These are phyloP conservation scores for Oxyteleia sp. DNA, from an alignment of 2,888 invertebrate genomes.

Conservation along the genomic window DNA sequence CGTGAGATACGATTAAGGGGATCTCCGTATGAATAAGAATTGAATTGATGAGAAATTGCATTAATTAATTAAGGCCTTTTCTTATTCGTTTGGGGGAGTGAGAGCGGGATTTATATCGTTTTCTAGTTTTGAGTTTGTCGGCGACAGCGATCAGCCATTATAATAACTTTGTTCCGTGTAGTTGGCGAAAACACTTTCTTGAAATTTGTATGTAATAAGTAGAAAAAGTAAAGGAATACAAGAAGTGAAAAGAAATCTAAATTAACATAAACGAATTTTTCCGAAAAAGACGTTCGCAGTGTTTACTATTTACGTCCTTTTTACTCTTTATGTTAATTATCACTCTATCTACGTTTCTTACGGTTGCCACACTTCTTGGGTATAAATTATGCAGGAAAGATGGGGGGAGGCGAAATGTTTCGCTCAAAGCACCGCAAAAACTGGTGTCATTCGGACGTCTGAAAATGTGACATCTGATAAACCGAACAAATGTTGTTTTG, in stretches of 20 bases:
- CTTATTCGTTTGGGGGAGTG: conserved; percentile 19
- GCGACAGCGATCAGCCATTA: neutral
- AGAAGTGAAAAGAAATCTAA: too few relatives aligned
- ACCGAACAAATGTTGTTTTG: conserved; percentile 18
- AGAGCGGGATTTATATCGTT: conserved; percentile 45
- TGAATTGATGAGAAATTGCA: conserved; percentile 64
- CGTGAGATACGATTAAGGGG: conserved; percentile 41
- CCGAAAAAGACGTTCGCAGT: conserved; percentile 2
- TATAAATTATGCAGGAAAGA: conserved; percentile 32
- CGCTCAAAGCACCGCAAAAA: conserved; percentile 28
- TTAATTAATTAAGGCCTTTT: conserved; percentile 58
- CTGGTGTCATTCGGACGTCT: conserved; percentile 28
- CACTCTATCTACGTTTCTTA: conserved; percentile 8
- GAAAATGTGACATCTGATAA: conserved; percentile 14
- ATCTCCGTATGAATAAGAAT: conserved; percentile 28
- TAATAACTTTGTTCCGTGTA: conserved; percentile 26
- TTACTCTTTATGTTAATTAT: conserved; percentile 23
- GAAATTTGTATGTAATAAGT: too few relatives aligned
- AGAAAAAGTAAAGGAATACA: too few relatives aligned
- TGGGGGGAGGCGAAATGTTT: conserved; percentile 18
- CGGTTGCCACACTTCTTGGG: conserved; percentile 26
- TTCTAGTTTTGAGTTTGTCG: conserved; percentile 41
- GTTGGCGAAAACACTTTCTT: conserved; percentile 35
- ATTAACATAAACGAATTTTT: neutral
- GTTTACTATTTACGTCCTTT: conserved; percentile 11